phyloP scores from a whole-genome alignment of 2,113 vertebrate genomes.

The Trachemys scripta region DNA sequence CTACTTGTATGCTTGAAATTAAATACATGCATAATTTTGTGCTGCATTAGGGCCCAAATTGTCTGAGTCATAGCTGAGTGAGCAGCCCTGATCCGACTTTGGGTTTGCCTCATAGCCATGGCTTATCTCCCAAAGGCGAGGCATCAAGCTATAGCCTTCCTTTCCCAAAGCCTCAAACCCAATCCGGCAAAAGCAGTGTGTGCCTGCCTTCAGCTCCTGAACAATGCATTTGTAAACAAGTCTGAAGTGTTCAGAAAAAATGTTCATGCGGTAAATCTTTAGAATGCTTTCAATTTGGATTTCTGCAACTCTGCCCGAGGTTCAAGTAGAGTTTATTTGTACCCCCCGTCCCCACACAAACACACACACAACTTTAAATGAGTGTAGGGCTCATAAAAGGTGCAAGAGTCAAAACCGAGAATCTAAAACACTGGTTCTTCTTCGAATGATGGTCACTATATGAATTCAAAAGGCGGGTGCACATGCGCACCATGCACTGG shows the following conservation, averaged over 20 bases:
- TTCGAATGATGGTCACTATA: too few species aligned
- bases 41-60: neutral
- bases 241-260: neutral
- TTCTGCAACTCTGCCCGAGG: neutral
- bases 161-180: neutral
- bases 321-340: neutral
- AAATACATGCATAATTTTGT: neutral
- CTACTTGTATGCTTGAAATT: neutral
- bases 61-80: neutral
- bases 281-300: neutral
- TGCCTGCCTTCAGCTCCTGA: neutral
- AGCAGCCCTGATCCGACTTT: neutral
- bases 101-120: neutral
- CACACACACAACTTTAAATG: neutral
- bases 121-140: neutral
- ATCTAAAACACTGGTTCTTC: neutral
- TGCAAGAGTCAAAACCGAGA: too few species aligned
- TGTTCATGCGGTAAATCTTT: neutral
- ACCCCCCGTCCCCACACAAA: too few species aligned
- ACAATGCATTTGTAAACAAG: neutral
- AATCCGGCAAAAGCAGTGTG: neutral
- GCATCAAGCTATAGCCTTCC: neutral
- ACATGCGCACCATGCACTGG: too few species aligned
- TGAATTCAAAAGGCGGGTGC: too few species aligned
- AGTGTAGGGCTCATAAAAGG: neutral